phyloP scores from a whole-genome alignment of 2,888 invertebrate genomes.

The Lasioglossum calceatum region DNA sequence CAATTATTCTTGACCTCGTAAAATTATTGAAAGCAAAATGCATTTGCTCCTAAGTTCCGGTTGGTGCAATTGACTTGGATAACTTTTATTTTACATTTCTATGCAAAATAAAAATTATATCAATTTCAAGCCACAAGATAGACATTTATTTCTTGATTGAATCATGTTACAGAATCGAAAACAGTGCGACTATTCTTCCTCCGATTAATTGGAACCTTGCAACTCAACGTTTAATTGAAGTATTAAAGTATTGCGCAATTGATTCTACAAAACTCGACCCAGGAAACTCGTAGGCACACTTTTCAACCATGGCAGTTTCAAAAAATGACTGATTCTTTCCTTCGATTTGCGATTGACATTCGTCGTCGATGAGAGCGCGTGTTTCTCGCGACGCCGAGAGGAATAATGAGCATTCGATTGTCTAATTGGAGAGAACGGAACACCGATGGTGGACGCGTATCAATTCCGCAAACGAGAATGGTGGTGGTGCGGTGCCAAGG shows the following conservation, averaged over 20 bases:
- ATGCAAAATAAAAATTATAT: too few relatives aligned
- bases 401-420: background rate
- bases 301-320: background rate
- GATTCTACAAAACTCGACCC: too few relatives aligned
- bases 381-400: background rate
- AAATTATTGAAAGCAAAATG: too few relatives aligned
- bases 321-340: background rate
- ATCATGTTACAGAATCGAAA: background rate
- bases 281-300: background rate
- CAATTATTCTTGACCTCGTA: too few relatives aligned
- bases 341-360: constrained; percentile 18
- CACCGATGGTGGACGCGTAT: background rate
- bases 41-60: too few relatives aligned
- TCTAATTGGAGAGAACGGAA: background rate
- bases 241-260: too few relatives aligned
- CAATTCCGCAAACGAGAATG: constrained; percentile 8
- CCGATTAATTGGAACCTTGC: too few relatives aligned
- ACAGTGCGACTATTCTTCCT: background rate
- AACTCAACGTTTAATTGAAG: too few relatives aligned
- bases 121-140: too few relatives aligned
- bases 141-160: background rate
- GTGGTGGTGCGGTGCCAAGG: constrained; percentile 48
- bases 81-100: background rate
- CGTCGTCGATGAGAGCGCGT: background rate
- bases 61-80: too few relatives aligned